phyloP scores from a whole-genome alignment of 2,797 vertebrate genomes.

The Danio kyathit region DNA sequence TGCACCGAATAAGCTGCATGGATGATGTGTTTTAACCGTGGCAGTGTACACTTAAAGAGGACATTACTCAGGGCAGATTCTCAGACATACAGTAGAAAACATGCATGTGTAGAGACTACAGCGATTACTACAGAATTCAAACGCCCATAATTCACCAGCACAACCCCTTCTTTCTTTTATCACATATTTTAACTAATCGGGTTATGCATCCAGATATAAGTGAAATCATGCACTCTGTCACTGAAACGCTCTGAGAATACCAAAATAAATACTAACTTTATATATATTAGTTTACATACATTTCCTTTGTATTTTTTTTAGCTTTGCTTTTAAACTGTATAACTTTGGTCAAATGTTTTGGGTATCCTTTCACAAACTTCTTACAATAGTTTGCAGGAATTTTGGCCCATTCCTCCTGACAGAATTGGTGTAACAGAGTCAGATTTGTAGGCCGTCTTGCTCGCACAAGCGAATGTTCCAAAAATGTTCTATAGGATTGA shows the following conservation, averaged over 20 bases:
- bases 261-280: neutral
- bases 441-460: no score
- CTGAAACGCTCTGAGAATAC: neutral
- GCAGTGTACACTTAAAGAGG: neutral
- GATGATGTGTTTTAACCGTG: neutral
- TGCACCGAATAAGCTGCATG: constrained; percentile 1
- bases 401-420: no score
- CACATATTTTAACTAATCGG: neutral
- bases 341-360: no score
- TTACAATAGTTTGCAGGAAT: no score
- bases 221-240: neutral
- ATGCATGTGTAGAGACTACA: neutral
- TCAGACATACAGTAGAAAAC: neutral
- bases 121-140: neutral
- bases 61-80: neutral
- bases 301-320: no score
- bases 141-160: neutral
- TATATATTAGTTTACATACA: no score
- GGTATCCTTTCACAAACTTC: no score
- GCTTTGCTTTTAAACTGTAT: no score
- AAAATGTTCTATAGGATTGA: no score
- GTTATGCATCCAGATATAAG: neutral
- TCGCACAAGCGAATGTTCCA: no score
- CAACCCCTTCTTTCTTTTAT: neutral
- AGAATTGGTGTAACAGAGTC: no score